Percentiles rank a stretch among this genome's conserved stretches.
Evolutionary conservation across 2,113 vertebrate species (phyloP).

Genomic region (Zosterops lateralis): DNA sequence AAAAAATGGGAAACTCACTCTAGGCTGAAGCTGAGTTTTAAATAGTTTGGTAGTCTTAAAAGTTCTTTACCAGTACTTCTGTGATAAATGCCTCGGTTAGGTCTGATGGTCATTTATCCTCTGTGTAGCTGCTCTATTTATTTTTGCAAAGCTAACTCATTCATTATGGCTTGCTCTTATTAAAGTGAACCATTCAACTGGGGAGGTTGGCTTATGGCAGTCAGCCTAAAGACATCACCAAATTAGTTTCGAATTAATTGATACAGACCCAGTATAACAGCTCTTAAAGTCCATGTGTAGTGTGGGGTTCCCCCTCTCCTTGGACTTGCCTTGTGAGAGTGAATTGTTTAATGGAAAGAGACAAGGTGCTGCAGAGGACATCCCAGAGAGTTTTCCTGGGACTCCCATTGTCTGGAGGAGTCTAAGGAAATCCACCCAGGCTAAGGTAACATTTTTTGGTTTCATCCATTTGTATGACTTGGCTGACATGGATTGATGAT

Average conservation of each 20-base stretch:
- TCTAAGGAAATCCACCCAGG: background rate
- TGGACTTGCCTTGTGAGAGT: background rate
- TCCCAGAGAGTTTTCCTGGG: background rate
- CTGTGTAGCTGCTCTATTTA: background rate
- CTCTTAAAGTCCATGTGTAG: background rate
- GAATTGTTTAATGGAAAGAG: background rate
- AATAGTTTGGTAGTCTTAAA: background rate
- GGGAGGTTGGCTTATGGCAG: background rate
- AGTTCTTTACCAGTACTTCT: background rate
- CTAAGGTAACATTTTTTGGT: background rate
- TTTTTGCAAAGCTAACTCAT: background rate
- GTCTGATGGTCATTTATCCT: background rate
- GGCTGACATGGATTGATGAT: background rate
- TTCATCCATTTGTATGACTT: background rate
- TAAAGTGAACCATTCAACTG: background rate
- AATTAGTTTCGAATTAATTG: background rate
- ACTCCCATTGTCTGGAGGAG: background rate
- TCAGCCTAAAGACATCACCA: background rate
- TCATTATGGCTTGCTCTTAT: background rate
- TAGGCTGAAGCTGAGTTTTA: background rate
- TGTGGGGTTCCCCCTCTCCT: rapidly evolving
- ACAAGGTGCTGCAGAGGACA: background rate
- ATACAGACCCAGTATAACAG: background rate
- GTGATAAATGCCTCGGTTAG: background rate
- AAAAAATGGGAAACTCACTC: background rate